These are phyloP conservation scores for Gymnothorax javanicus DNA, from an alignment of 2,797 vertebrate genomes.

Conservation along the genomic window DNA sequence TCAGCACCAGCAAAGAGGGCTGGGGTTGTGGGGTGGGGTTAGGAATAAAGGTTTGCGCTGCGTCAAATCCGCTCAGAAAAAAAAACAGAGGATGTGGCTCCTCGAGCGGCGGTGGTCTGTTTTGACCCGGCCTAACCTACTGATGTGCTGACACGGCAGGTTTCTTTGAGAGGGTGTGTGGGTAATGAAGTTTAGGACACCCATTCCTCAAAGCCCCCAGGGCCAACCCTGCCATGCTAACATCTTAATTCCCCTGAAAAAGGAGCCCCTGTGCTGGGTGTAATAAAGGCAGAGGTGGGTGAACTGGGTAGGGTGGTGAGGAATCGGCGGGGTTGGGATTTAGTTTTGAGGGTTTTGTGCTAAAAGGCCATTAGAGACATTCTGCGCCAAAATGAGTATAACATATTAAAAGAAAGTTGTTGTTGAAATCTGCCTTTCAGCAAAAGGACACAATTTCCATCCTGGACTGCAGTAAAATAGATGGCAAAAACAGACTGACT, in stretches of 20 bases:
- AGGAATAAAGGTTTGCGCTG: neutral
- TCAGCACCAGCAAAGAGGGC: neutral
- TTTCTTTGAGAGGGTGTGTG: constrained; percentile 56
- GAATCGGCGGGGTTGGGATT: no score
- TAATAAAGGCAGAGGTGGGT: constrained; percentile 40
- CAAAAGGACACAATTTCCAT: no score
- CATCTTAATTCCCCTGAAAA: neutral
- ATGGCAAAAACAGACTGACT: no score
- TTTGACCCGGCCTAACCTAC: neutral
- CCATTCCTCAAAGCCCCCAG: neutral
- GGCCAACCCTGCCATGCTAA: neutral
- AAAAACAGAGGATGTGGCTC: neutral
- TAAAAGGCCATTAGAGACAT: no score
- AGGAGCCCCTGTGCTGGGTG: neutral
- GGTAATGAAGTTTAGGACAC: constrained; percentile 61
- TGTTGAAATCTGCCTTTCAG: no score
- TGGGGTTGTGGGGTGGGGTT: neutral
- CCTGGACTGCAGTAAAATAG: no score
- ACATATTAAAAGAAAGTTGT: no score
- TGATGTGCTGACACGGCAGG: constrained; percentile 39
- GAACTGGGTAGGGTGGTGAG: constrained; percentile 45
- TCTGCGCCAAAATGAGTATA: no score
- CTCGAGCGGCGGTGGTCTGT: neutral
- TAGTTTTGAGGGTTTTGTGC: no score
- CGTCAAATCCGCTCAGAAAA: neutral